phyloP scores from a whole-genome alignment of 1,140 invertebrate species.

The Tenebrio molitor region DNA sequence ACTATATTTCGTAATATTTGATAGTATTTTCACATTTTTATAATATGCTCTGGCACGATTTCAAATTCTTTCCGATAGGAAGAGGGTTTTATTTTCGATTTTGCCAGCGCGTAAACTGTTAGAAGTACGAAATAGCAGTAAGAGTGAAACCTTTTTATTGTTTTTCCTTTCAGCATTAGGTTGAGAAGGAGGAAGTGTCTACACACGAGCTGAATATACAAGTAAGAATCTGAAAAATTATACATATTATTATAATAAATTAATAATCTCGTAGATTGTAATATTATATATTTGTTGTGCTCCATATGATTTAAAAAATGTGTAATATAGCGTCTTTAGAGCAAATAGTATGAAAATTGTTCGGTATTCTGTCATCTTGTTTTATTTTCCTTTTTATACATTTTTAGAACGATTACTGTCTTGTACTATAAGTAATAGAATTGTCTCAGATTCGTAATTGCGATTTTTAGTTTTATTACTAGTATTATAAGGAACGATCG shows the following conservation, averaged over 20 bases:
- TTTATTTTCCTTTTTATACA: slow-evolving; percentile 47
- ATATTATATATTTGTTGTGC: slow-evolving; percentile 49
- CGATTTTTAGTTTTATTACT: slow-evolving; percentile 35
- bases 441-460: slow-evolving; percentile 39
- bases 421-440: slow-evolving; percentile 14
- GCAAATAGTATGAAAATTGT: slow-evolving; percentile 52
- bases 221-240: slow-evolving; percentile 36
- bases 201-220: slow-evolving; percentile 5
- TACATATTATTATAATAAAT: slow-evolving; percentile 53
- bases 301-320: slow-evolving; percentile 50
- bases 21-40: no score
- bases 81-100: no score
- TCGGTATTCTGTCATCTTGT: slow-evolving; percentile 31
- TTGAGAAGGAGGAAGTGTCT: slow-evolving; percentile 52
- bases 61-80: no score
- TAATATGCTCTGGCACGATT: no score
- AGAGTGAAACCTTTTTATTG: slow-evolving; percentile 48
- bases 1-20: no score
- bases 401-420: slow-evolving; percentile 7
- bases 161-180: slow-evolving; percentile 63
- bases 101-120: no score
- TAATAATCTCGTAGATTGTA: slow-evolving; percentile 56
- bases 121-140: no score
- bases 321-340: slow-evolving; percentile 52
- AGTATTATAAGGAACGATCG: slow-evolving; percentile 37